These are phyloP conservation scores for Charina bottae DNA, from an alignment of 2,113 vertebrate species.

Conservation along the genomic window DNA sequence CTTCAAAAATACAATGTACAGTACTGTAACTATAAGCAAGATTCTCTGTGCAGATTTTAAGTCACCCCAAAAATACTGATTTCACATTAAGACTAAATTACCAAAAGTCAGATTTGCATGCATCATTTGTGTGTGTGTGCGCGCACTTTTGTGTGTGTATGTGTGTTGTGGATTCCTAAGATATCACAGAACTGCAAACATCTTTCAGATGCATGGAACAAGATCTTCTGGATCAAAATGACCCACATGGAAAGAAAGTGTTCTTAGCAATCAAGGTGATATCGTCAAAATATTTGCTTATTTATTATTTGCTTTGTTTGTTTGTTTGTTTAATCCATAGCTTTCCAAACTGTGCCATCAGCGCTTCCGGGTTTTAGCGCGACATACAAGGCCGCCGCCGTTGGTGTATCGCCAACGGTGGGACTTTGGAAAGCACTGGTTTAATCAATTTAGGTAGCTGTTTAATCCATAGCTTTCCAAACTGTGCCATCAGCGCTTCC, in stretches of 20 bases:
- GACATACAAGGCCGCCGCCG: no score
- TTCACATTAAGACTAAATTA: background rate
- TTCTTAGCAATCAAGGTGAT: background rate
- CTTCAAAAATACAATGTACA: background rate
- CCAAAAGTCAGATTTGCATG: background rate
- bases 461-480: no score
- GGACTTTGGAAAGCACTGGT: no score
- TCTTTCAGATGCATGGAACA: background rate
- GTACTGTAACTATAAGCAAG: background rate
- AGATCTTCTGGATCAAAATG: slow-evolving; percentile 3
- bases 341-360: no score
- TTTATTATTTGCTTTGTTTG: background rate
- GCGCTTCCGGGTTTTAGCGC: no score
- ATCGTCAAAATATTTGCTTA: background rate
- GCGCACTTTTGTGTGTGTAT: background rate
- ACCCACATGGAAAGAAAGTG: background rate
- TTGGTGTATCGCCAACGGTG: no score
- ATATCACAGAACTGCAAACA: background rate
- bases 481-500: no score
- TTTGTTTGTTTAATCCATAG: no score
- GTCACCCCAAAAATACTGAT: background rate
- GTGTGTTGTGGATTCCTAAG: background rate
- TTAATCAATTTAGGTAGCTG: no score
- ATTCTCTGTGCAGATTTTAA: background rate
- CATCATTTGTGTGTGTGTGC: background rate